Evolutionary conservation across 2,113 vertebrate species (phyloP).

Genomic region (Nestor notabilis): DNA sequence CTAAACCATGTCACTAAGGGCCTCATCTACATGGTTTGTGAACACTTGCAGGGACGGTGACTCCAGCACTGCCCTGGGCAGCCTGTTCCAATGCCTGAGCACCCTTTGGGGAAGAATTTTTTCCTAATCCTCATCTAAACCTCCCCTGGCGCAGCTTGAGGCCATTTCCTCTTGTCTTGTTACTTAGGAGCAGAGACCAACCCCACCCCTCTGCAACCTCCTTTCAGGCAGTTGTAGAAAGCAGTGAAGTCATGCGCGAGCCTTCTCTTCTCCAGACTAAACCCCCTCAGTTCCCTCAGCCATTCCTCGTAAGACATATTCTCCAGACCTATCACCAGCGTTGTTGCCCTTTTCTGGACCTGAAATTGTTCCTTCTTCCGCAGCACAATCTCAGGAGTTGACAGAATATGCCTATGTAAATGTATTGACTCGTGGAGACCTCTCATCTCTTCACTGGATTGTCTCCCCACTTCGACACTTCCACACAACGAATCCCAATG

Average conservation of each 20-base stretch:
- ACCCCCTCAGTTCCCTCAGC: neutral
- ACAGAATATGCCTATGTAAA: conserved; percentile 91
- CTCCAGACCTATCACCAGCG: neutral
- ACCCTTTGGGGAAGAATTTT: neutral
- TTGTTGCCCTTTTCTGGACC: neutral
- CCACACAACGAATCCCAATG: neutral
- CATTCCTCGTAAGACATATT: neutral
- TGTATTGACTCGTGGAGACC: conserved; percentile 89
- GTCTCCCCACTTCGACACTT: conserved; percentile 84
- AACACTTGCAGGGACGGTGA: neutral
- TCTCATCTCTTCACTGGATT: conserved; percentile 93
- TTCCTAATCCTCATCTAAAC: neutral
- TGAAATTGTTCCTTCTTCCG: neutral
- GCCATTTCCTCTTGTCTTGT: neutral
- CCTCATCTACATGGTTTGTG: neutral
- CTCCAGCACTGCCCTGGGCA: neutral
- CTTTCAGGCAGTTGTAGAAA: neutral
- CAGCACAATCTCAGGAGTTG: conserved; percentile 79
- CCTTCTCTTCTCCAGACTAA: neutral
- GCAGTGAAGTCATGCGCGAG: neutral
- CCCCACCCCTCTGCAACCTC: neutral
- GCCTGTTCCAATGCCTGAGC: neutral
- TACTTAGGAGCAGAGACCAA: neutral
- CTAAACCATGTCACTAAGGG: neutral
- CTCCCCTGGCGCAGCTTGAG: neutral